These are phyloP conservation scores for Zenarchopterus dispar DNA, from an alignment of 2,797 vertebrate genomes.

Conservation along the genomic window DNA sequence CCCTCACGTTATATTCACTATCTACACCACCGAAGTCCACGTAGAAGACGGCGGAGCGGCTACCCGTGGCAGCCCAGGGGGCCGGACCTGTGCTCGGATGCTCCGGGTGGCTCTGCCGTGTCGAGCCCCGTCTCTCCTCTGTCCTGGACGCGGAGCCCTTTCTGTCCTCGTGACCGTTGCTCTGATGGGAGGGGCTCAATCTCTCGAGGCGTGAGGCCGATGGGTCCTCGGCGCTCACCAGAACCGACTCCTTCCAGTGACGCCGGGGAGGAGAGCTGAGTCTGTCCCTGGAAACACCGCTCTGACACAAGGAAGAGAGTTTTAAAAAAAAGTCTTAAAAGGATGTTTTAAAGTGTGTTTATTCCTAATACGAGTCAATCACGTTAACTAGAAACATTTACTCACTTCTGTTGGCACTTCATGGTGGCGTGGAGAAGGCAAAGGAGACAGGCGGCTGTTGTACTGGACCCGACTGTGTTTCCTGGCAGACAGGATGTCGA, in stretches of 20 bases:
- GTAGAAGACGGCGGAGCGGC: constrained; percentile 87
- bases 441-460: constrained; percentile 85
- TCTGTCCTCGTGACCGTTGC: constrained; percentile 74
- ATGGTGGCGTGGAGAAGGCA: constrained; percentile 86
- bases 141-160: constrained; percentile 60
- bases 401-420: constrained; percentile 95
- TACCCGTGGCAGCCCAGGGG: constrained; percentile 85
- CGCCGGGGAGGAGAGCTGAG: constrained; percentile 77
- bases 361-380: background rate
- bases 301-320: constrained; percentile 71
- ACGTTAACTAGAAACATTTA: background rate
- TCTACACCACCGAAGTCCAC: constrained; percentile 90
- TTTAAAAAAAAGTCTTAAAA: too few species aligned
- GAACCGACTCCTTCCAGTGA: constrained; percentile 82
- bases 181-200: constrained; percentile 77
- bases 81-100: constrained; percentile 95
- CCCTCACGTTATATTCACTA: constrained; percentile 85
- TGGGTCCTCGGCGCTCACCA: constrained; percentile 81
- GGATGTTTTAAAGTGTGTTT: too few species aligned
- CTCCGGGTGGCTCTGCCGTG: constrained; percentile 82
- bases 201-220: constrained; percentile 74
- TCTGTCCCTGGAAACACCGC: constrained; percentile 72
- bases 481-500: constrained; percentile 77
- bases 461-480: constrained; percentile 96
- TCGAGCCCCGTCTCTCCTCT: constrained; percentile 78